A percentile compares a stretch with the other conserved stretches of the same genome.
phyloP scores from a whole-genome alignment of 2,113 vertebrate species.

The Gymnogyps californianus region DNA sequence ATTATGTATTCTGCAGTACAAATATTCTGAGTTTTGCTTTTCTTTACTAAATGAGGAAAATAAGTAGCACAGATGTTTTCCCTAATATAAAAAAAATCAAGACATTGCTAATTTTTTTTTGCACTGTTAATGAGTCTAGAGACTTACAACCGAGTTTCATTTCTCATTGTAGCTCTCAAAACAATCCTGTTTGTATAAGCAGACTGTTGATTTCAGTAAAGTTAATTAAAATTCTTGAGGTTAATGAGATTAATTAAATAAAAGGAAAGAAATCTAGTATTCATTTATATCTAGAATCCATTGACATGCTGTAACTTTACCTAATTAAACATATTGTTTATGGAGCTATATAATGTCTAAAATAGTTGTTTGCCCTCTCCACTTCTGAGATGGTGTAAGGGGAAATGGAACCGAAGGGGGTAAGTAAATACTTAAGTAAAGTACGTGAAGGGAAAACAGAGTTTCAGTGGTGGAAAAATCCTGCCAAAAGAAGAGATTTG shows the following conservation, averaged over 20 bases:
- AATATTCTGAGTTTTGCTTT: slow-evolving; percentile 7
- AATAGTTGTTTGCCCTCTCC: neutral
- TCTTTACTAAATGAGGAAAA: slow-evolving; percentile 21
- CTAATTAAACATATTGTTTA: neutral
- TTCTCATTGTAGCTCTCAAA: slow-evolving; percentile 54
- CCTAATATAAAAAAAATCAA: slow-evolving; percentile 2
- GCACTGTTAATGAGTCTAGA: slow-evolving; percentile 58
- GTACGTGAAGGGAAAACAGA: neutral
- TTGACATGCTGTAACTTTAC: neutral
- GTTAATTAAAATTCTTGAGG: slow-evolving; percentile 72
- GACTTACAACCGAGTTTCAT: slow-evolving; percentile 25
- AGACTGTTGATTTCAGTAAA: slow-evolving; percentile 53
- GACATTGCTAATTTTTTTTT: slow-evolving; percentile 58
- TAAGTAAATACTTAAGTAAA: neutral
- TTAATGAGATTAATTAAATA: slow-evolving; percentile 71
- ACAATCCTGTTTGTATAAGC: slow-evolving; percentile 26
- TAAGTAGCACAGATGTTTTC: slow-evolving; percentile 45
- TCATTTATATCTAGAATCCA: slow-evolving; percentile 10
- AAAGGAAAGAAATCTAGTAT: slow-evolving; percentile 30
- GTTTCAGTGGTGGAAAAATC: neutral
- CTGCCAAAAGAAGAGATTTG: neutral
- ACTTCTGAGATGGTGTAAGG: neutral
- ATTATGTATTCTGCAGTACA: neutral
- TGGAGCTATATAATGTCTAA: neutral
- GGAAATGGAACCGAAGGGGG: neutral